Base-by-base conservation (phyloP, 2,113 vertebrate genomes). In the Mohoua ochrocephala region DNA sequence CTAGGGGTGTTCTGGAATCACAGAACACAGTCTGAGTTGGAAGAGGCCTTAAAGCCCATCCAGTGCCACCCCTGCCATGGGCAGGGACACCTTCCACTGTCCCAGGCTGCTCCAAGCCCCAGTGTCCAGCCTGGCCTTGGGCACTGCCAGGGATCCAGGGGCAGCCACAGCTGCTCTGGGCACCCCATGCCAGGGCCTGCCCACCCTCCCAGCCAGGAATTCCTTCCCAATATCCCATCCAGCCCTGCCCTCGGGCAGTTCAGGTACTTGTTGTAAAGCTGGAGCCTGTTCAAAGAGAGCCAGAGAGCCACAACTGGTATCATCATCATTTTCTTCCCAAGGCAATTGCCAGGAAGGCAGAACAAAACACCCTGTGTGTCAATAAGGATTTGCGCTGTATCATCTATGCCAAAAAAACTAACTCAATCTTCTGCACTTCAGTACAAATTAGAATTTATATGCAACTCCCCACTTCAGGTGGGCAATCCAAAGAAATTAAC, bases 361-460 rank as follows among this genome's bases (percentile, higher is more conserved):
- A 47, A 52, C 63, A 89, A 96, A 67, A 23, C 53, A 65, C 59
- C 19, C 45, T 14, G 56, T 30, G 1, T 59, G 91, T 85, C 94
- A 88, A 50, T 77, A 95, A 95, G 42, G 59, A 84, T 95, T 92
- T 96, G 70, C 91, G 44, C 54, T 69, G 87, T 45, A 93, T 93
- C 87, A 84, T 44, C 74, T 77, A 2, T 37, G 91, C 65, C 76
- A 75, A 97, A 97, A 89, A 91, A 68, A 53, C 45, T 63, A 87
- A 87, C 39, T 69, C 91, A 76, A 64, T 97, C 79, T 89, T 41
- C 85, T 92, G 49, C 85, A 90, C 78, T 95, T 95, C 94, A 93
- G 90, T 47, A 86, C 80, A 94, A 94, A 96, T 93, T 47, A 91
- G 93, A 93, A 87, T 97, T 96, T 92, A 91, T 90, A 91, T 96